Conservation (phyloP, 2,797 vertebrate species). For the Diglossa cyanea region DNA sequence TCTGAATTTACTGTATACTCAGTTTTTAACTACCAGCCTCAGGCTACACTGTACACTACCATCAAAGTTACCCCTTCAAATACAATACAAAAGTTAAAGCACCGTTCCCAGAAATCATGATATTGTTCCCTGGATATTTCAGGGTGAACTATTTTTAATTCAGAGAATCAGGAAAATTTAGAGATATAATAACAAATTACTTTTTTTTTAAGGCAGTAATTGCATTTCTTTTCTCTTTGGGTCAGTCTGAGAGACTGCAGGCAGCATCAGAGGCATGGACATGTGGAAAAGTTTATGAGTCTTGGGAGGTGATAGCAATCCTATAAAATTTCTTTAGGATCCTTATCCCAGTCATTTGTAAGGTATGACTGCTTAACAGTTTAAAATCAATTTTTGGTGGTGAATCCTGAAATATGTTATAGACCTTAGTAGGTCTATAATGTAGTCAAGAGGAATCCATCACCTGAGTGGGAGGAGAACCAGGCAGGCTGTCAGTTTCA, state of each 20-base stretch:
- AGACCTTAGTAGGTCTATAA: not conserved
- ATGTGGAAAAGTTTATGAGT: not conserved
- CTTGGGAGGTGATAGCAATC: not conserved
- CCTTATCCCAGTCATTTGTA: not conserved
- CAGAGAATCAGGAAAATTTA: not conserved
- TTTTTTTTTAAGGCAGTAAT: not conserved
- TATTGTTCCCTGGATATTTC: not conserved
- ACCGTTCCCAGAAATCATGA: not conserved
- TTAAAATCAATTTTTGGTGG: not conserved
- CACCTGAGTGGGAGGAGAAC: not conserved
- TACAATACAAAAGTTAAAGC: not conserved
- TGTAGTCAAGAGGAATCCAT: not conserved
- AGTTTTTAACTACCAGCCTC: not conserved
- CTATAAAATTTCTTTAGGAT: not conserved
- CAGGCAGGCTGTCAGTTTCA: not conserved
- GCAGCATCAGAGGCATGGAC: not conserved
- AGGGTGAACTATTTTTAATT: not conserved
- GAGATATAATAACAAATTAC: not conserved
- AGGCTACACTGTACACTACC: not conserved
- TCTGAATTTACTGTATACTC: not conserved
- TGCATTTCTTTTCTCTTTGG: not conserved
- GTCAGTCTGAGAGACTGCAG: not conserved
- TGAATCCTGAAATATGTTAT: not conserved
- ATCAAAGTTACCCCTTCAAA: not conserved
- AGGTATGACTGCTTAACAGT: not conserved